Evolutionary conservation across 1,140 invertebrate species (phyloP).

Genomic region (Lycorma delicatula): DNA sequence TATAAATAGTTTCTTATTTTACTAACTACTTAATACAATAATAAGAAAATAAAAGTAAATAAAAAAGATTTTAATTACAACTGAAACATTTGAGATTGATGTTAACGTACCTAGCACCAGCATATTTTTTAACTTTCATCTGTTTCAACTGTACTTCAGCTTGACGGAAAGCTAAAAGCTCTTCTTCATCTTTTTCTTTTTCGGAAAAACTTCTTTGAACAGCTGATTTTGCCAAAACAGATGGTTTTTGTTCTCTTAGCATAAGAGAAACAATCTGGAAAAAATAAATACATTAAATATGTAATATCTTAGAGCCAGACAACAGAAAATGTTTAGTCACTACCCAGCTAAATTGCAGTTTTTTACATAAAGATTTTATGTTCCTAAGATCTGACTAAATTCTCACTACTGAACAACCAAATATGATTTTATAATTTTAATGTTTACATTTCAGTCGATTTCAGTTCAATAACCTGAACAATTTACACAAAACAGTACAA

Average conservation of each 20-base stretch:
- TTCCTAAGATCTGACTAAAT: too few relatives aligned
- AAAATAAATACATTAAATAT: background rate
- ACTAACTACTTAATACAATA: too few relatives aligned
- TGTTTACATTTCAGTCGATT: too few relatives aligned
- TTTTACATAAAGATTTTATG: too few relatives aligned
- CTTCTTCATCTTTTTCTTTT: conserved; percentile 72
- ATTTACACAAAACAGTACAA: too few relatives aligned
- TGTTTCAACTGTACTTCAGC: conserved; percentile 51
- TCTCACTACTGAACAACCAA: too few relatives aligned
- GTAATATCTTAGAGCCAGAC: background rate
- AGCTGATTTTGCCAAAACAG: conserved; percentile 66
- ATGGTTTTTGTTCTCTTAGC: conserved; percentile 75
- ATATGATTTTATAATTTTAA: too few relatives aligned
- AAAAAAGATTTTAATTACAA: conserved; percentile 9
- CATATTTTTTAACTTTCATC: conserved; percentile 55
- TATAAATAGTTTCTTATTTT: too few relatives aligned
- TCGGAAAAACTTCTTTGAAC: conserved; percentile 65
- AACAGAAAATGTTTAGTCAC: too few relatives aligned
- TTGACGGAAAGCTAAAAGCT: conserved; percentile 55
- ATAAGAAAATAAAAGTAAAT: background rate
- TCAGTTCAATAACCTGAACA: too few relatives aligned
- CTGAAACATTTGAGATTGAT: too few relatives aligned
- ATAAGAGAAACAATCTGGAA: conserved; percentile 62
- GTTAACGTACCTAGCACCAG: conserved; percentile 48
- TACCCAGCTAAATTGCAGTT: too few relatives aligned